These are phyloP conservation scores for Nemoura dubitans DNA, from an alignment of 2,888 invertebrate genomes.

Conservation along the genomic window DNA sequence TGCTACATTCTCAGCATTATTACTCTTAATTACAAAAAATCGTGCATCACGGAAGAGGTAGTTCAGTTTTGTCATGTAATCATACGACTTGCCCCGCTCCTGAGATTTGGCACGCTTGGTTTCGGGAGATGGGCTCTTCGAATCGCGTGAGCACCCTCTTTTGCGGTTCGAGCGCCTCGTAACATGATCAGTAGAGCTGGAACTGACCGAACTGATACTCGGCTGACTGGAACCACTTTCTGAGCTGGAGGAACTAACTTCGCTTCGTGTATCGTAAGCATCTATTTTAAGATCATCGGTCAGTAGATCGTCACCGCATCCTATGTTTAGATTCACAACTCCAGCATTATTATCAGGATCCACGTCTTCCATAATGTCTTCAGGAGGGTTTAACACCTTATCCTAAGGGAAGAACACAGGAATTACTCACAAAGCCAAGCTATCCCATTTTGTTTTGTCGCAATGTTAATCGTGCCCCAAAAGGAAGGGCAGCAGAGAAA, in stretches of 20 bases:
- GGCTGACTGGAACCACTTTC: conserved; percentile 74
- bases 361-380: conserved; percentile 47
- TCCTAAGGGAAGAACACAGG: conserved; percentile 37
- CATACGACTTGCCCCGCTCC: conserved; percentile 73
- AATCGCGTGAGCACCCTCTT: conserved; percentile 49
- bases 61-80: conserved; percentile 88
- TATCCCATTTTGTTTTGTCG: conserved; percentile 19
- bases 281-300: conserved; percentile 71
- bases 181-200: conserved; percentile 69
- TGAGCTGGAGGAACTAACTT: conserved; percentile 85
- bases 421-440: conserved; percentile 21
- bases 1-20: conserved; percentile 96
- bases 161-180: conserved; percentile 50
- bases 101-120: conserved; percentile 59
- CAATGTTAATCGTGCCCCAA: conserved; percentile 19
- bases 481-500: background rate
- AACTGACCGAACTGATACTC: conserved; percentile 81
- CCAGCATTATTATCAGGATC: conserved; percentile 48
- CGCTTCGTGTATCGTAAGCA: conserved; percentile 85
- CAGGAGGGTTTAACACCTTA: background rate
- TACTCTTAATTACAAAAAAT: conserved; percentile 97
- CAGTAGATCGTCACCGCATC: conserved; percentile 72
- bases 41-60: conserved; percentile 93
- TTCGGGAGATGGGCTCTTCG: conserved; percentile 57
- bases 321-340: conserved; percentile 48